Conservation (phyloP, 1,140 invertebrate species). For the Panulirus ornatus region DNA sequence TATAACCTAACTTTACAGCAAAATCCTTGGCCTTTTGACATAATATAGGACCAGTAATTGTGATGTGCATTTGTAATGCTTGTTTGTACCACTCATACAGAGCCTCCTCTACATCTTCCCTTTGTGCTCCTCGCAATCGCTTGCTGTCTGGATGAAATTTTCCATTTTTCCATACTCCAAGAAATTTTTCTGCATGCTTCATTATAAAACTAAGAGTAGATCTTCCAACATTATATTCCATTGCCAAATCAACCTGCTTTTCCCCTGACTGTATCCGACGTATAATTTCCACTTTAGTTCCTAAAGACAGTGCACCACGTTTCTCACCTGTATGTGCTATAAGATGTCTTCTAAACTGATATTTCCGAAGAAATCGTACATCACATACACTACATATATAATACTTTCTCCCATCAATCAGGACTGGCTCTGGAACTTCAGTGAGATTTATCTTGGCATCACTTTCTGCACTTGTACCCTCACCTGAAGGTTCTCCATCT, state of each 20-base stretch:
- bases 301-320: slow-evolving; percentile 72
- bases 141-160: slow-evolving; percentile 74
- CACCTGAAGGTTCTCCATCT: slow-evolving; percentile 16
- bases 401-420: slow-evolving; percentile 62
- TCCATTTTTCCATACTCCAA: slow-evolving; percentile 71
- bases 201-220: slow-evolving; percentile 74
- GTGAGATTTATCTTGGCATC: slow-evolving; percentile 38
- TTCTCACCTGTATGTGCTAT: slow-evolving; percentile 72
- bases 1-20: slow-evolving; percentile 74
- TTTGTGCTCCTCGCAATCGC: slow-evolving; percentile 69
- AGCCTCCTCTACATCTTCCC: slow-evolving; percentile 75
- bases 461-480: slow-evolving; percentile 21
- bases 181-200: slow-evolving; percentile 73
- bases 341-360: slow-evolving; percentile 71
- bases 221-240: slow-evolving; percentile 74
- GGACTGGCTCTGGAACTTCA: slow-evolving; percentile 54
- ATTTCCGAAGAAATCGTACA: slow-evolving; percentile 58
- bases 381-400: slow-evolving; percentile 57
- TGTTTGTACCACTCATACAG: slow-evolving; percentile 75
- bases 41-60: slow-evolving; percentile 74
- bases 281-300: slow-evolving; percentile 73
- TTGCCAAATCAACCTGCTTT: slow-evolving; percentile 72
- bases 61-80: slow-evolving; percentile 67
- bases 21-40: slow-evolving; percentile 75
- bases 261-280: slow-evolving; percentile 71